phyloP scores from a whole-genome alignment of 1,140 invertebrate genomes.

The Cecropterus lyciades region DNA sequence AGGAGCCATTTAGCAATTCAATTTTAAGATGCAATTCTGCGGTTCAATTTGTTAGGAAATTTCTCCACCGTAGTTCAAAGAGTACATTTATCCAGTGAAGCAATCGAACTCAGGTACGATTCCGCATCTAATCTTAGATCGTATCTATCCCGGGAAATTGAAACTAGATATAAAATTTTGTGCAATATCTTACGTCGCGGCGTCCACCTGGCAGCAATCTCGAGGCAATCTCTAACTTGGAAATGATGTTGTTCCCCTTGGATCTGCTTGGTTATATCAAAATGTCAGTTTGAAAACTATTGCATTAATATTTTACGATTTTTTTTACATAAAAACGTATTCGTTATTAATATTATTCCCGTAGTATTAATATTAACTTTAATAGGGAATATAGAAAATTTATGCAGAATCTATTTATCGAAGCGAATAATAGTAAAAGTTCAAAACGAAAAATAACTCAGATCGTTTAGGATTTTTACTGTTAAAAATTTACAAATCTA shows the following conservation, averaged over 20 bases:
- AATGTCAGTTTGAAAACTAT: too few relatives aligned
- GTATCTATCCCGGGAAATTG: conserved; percentile 43
- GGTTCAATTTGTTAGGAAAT: conserved; percentile 19
- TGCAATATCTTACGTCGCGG: conserved; percentile 40
- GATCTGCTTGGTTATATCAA: conserved; percentile 8
- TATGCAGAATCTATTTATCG: too few relatives aligned
- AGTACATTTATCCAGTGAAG: background rate
- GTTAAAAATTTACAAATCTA: too few relatives aligned
- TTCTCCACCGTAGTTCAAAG: conserved; percentile 11
- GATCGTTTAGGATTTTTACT: too few relatives aligned
- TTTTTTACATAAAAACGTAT: too few relatives aligned
- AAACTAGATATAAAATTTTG: conserved; percentile 50
- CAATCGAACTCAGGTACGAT: conserved; percentile 18
- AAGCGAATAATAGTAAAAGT: too few relatives aligned
- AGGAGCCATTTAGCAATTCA: background rate
- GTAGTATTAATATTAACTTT: too few relatives aligned
- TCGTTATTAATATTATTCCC: too few relatives aligned
- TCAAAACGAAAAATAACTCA: too few relatives aligned
- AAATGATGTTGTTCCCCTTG: conserved; percentile 28
- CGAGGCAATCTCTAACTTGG: conserved; percentile 36
- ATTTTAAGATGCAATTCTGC: conserved; percentile 7
- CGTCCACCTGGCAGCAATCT: conserved; percentile 46
- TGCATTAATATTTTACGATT: too few relatives aligned
- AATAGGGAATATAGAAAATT: too few relatives aligned
- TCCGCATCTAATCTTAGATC: conserved; percentile 44